Evolutionary conservation across 2,888 invertebrate species (phyloP).

Genomic region (Drosophila subquinaria): DNA sequence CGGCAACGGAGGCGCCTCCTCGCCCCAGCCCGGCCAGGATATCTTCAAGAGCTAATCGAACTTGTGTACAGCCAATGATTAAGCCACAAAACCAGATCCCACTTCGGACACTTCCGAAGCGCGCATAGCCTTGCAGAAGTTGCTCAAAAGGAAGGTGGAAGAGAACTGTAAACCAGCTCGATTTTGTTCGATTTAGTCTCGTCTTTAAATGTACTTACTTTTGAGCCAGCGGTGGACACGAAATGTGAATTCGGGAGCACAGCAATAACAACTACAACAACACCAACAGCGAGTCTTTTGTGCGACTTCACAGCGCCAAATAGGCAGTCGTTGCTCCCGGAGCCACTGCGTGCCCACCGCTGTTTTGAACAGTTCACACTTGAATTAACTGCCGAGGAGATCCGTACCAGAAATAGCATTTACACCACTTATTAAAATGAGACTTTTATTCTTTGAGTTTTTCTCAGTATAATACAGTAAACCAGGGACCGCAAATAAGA

Average conservation of each 20-base stretch:
- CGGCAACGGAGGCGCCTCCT: constrained; percentile 49
- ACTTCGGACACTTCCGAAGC: constrained; percentile 61
- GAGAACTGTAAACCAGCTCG: not conserved
- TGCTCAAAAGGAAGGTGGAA: not conserved
- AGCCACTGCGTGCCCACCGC: no score
- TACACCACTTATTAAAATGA: not conserved
- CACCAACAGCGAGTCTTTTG: no score
- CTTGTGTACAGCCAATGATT: constrained; percentile 61
- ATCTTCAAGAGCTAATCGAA: constrained; percentile 87
- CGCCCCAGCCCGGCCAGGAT: constrained; percentile 82
- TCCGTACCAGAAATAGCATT: not conserved
- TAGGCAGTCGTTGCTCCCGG: no score
- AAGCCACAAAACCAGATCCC: constrained; percentile 20
- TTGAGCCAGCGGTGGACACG: no score
- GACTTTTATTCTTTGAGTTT: not conserved
- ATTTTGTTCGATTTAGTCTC: not conserved
- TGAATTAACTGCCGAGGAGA: not conserved
- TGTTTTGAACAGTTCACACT: no score
- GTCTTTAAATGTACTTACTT: not conserved
- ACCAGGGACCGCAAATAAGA: no score
- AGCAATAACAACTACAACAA: no score
- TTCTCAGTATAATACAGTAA: not conserved
- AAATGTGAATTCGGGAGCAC: no score
- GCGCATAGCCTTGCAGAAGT: constrained; percentile 46
- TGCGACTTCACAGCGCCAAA: no score